Base-by-base conservation (phyloP, 2,888 invertebrate species). In the Aricia artaxerxes region DNA sequence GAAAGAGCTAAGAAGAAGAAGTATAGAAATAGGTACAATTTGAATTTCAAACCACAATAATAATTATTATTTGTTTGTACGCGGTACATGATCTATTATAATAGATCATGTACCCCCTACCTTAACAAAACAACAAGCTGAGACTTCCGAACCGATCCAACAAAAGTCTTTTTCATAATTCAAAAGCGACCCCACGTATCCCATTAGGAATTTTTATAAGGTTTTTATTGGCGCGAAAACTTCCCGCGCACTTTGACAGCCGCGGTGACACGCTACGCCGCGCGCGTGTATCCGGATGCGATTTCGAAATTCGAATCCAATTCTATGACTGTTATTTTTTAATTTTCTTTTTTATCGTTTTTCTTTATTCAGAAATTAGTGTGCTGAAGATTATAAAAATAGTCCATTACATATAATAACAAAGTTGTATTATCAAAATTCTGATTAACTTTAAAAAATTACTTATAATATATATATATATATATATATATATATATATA, bases 171-270 rank as follows among this genome's bases (percentile, higher is more conserved):
- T 49, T 94, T 93, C 94, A 94, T 94, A 93, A 94, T 94, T 94
- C 93, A 94, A 90, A 92, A 93, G 92, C 93, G 92, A 92, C 85
- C 87, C 92, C 93, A 94, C 94, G 93, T 94, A 94, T 94, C 92
- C 93, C 88, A 94, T 94, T 93, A 92, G 87, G 90, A 92, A 93
- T 94, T 93, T 49, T 94, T 93, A 93, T 93, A 92, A 93, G 91
- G 92, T 94, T 94, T 93, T 94, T 94, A 94, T 92, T 91, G 90
- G 89, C 88, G 89, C 88, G 85, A 86, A 90, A 92, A 90, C 84
- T 85, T 85, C 75, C 9, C 73, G 75, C 75, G 75, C 75, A 83
- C 84, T 87, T 87, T 88, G 88, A 89, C 88, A 88, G 87, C 79
- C 84, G 80, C 77, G 80, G 38, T 35, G 49, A 24, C 7, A 49